Evolutionary conservation across 2,888 invertebrate species (phyloP).

Genomic region (Scaptomyza polygonia): DNA sequence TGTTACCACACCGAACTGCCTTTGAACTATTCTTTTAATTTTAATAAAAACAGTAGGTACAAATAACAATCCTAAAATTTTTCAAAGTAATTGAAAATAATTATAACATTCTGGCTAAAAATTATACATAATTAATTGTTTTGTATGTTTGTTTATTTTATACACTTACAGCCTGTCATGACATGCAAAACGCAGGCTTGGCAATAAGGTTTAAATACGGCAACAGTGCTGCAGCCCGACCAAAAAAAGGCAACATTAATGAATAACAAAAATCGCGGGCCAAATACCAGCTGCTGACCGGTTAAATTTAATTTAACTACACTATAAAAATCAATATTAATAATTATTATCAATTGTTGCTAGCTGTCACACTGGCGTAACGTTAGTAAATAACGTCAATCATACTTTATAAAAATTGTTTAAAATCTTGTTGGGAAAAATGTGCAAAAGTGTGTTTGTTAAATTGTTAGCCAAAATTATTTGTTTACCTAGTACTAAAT

Average conservation of each 20-base stretch:
- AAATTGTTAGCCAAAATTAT: constrained; percentile 79
- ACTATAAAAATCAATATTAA: constrained; percentile 12
- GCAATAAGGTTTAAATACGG: constrained; percentile 43
- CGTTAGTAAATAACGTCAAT: constrained; percentile 49
- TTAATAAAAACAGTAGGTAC: neutral
- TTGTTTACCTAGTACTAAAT: constrained; percentile 69
- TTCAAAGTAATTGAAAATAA: neutral
- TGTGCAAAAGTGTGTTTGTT: constrained; percentile 78
- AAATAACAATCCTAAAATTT: no score
- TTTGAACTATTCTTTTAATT: neutral
- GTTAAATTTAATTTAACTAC: constrained; percentile 49
- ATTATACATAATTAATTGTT: constrained; percentile 7
- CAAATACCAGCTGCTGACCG: constrained; percentile 43
- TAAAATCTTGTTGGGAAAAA: constrained; percentile 60
- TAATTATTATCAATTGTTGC: constrained; percentile 24
- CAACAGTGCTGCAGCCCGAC: constrained; percentile 16
- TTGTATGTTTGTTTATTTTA: constrained; percentile 21
- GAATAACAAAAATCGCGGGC: constrained; percentile 32
- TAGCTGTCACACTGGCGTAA: constrained; percentile 37
- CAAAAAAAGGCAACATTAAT: constrained; percentile 10
- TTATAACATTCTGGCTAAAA: neutral
- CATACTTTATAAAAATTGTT: constrained; percentile 41
- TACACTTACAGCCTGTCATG: constrained; percentile 47
- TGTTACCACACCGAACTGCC: neutral
- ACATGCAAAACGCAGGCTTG: constrained; percentile 29